Evolutionary conservation across 2,113 vertebrate genomes (phyloP).

Genomic region (Hemichromis elongatus): DNA sequence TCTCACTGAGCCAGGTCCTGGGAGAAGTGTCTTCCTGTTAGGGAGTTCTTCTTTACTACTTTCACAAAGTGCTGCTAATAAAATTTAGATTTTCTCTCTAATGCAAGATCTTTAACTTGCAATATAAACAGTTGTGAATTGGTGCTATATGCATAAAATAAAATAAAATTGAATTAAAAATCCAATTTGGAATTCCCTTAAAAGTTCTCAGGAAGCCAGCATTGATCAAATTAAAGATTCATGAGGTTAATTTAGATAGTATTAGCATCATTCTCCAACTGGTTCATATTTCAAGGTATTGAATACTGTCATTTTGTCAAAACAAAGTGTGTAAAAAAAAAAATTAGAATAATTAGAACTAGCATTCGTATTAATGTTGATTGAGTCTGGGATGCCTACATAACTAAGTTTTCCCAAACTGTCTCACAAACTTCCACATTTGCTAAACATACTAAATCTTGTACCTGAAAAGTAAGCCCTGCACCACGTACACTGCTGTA

Average conservation of each 20-base stretch:
- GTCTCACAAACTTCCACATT: neutral
- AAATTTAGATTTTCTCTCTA: neutral
- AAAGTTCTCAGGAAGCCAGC: neutral
- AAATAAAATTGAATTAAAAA: neutral
- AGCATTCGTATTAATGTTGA: neutral
- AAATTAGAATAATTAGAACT: neutral
- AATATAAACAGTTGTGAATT: neutral
- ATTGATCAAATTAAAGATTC: neutral
- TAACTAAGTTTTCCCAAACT: neutral
- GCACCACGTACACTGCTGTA: neutral
- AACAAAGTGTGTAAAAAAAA: neutral
- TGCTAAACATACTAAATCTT: neutral
- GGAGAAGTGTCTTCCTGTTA: neutral
- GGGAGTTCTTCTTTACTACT: neutral
- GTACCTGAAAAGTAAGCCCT: neutral
- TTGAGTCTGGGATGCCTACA: neutral
- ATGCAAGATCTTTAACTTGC: neutral
- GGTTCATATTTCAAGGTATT: neutral
- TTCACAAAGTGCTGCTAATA: neutral
- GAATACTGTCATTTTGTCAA: neutral
- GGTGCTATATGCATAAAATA: neutral
- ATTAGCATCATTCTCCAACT: neutral
- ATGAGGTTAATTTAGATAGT: neutral
- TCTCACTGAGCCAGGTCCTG: neutral
- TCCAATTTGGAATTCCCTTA: neutral